Base-by-base conservation (phyloP, 2,888 invertebrate species). In the Xylocampa areola region DNA sequence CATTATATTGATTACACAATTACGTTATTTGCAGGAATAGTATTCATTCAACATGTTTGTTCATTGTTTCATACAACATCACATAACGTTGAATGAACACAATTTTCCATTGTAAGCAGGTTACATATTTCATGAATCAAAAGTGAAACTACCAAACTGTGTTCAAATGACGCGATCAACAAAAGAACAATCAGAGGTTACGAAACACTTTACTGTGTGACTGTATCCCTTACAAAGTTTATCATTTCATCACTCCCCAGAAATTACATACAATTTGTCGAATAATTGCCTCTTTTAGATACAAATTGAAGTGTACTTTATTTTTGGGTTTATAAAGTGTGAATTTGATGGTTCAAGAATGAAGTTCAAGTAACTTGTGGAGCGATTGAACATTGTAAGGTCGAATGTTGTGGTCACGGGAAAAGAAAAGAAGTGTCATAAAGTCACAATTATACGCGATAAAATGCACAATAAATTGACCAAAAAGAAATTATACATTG, bases 171-270 rank as follows among this genome's bases (percentile, higher is more conserved):
- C 27, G 47, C 36, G 48, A 53, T 52, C 57, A 76, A 73, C 73
- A 76, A 68, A 73, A 62, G 76, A 73, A 76, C 73, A 68, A 76
- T 73, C 54, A 67, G 39, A 50, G 51, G 58, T 80, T 78, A 70
- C 74, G 57, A 69, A 72, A 81, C 57, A 61, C 50, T 29, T 57
- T 23, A 14, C 54, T 41, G 50, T 45, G 44, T 14, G 40, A 64
- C 27, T 45, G 39, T 58, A 65, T 60, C 58, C 65, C 60, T 66
- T 64, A 71, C 72, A 70, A 72, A 74, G 68, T 70, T 65, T 53
- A 23, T 37, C 41, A 73, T 77, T 79, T 75, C 77, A 73, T 73
- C 73, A 78, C 11, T 41, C 37, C 54, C 43, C 39, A 39, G 41
- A 23, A 36, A 51, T 50, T 43, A 50, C 27, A 37, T 4, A n/a